Base-by-base conservation (phyloP, 2,888 invertebrate species). In the Allygus modestus region DNA sequence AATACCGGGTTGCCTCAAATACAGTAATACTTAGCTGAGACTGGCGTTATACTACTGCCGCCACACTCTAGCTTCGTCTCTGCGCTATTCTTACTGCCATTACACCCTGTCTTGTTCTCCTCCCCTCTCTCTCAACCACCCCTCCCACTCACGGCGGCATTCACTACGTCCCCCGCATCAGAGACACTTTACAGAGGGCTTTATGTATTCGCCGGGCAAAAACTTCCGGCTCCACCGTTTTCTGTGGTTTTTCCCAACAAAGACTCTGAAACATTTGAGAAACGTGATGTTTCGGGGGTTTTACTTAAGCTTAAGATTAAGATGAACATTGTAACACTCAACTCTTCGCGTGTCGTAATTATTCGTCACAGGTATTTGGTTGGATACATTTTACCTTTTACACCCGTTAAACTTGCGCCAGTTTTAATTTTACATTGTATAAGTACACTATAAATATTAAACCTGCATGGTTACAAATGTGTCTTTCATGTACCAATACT, bases 1-100 rank as follows among this genome's bases (percentile, higher is more conserved):
- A 79, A 79, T 79, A 79, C 79, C 0, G 46, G 15, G 58, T 23
- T 51, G 77, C 51, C 79, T 79, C 79, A 79, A 79, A 79, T 79
- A 79, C 79, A 79, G 79, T 58, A 79, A 79, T 79, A 79, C 58
- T 79, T 33, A 58, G 54, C 79, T 11, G 31, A n/a, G 51, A 23
- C 31, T 31, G 20, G 1, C 58, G 31, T 58, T 58, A 51, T 77
- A 58, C 79, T 20, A 58, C 33, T 79, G 54, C n/a, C 77, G n/a
- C 77, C 33, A 33, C 33, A 58, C 54, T 79, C 33, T 15, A 77
- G 28, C 15, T 43, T 43, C 28, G 26, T 7, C 23, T 28, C 26
- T 15, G 33, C 28, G 77, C 46, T 77, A 77, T 77, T 46, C 51
- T 77, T 51, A 46, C 15, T 58, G 31, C 31, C 37, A 58, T 79